Base-by-base conservation (phyloP, 2,113 vertebrate species). In the Heterocephalus glaber region DNA sequence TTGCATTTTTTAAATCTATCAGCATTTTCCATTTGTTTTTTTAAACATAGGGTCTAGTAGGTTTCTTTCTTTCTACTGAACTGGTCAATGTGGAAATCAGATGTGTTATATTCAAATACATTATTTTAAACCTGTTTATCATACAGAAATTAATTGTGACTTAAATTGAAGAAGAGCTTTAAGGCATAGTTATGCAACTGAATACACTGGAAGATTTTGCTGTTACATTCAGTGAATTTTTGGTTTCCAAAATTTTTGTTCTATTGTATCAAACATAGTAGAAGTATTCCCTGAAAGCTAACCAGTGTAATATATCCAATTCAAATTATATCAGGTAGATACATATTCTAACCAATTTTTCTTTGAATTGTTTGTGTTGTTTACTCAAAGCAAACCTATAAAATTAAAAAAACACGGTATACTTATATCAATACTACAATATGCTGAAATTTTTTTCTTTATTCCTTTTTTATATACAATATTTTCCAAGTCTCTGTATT, bases 401-500 rank as follows among this genome's bases (percentile, higher is more conserved):
- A 94, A 84, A 87, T 63, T 44, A 0, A 44, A 44, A 87, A 13
- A 91, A n/a, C 38, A 1, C 16, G 79, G 3, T 76, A 33, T 79
- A 38, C 65, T 47, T 70, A 70, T 63, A 80, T 2, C 1, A 86
- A 19, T 38, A 89, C 16, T 83, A 85, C 86, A 86, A 89, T 72
- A 80, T 20, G 1, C 38, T 95, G 49, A 92, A 1, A 16, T 3
- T 68, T 95, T 95, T 58, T 17, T 22, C 9, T 88, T 92, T 52
- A 88, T 89, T 95, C n/a, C 68, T 41, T 66, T 58, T 66, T 35
- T 87, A 86, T 14, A 61, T 3, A 54, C 2, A 89, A 4, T 30
- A 11, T 93, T 82, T 30, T 3, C 33, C 49, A 96, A 94, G 96
- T 96, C n/a, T 79, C 96, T 97, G 11, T 65, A 89, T 96, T 90